Evolutionary conservation across 2,888 invertebrate species (phyloP).

Genomic region (Hoplodrina ambigua): DNA sequence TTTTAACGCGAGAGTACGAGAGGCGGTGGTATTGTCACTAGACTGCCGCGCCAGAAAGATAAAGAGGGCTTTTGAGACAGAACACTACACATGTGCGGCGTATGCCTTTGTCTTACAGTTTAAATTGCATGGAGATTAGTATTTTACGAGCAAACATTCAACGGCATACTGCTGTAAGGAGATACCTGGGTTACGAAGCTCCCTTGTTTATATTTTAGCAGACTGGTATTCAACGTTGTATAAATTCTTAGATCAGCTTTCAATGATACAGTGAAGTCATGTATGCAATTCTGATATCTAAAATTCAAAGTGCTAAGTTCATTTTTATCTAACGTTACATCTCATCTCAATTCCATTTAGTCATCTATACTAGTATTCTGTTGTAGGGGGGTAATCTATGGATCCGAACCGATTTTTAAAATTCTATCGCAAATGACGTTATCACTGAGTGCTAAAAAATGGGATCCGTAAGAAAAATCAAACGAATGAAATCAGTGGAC

Average conservation of each 20-base stretch:
- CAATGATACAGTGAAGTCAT: neutral
- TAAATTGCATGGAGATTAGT: slow-evolving; percentile 51
- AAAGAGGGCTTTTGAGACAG: slow-evolving; percentile 46
- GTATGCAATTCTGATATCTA: neutral
- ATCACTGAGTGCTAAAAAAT: too few relatives aligned
- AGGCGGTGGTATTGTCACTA: slow-evolving; percentile 17
- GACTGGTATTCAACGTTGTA: slow-evolving; percentile 5
- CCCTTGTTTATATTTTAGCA: slow-evolving; percentile 29
- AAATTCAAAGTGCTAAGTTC: neutral
- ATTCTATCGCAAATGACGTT: too few relatives aligned
- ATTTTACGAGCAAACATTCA: slow-evolving; percentile 44
- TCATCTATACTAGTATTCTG: neutral
- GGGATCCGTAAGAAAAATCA: too few relatives aligned
- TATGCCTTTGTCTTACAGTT: slow-evolving; percentile 39
- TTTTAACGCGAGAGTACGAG: slow-evolving; percentile 28
- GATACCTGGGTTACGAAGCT: slow-evolving; percentile 13
- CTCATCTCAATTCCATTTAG: neutral
- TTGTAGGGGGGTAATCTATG: too few relatives aligned
- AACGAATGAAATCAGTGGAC: too few relatives aligned
- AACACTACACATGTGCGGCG: slow-evolving; percentile 33
- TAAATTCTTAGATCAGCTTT: slow-evolving; percentile 14
- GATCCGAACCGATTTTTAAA: too few relatives aligned
- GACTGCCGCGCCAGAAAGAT: slow-evolving; percentile 23
- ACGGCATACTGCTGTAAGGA: slow-evolving; percentile 25
- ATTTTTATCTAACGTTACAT: too few relatives aligned